Evolutionary conservation across 2,888 invertebrate species (phyloP).

Genomic region (Athalia rosae): DNA sequence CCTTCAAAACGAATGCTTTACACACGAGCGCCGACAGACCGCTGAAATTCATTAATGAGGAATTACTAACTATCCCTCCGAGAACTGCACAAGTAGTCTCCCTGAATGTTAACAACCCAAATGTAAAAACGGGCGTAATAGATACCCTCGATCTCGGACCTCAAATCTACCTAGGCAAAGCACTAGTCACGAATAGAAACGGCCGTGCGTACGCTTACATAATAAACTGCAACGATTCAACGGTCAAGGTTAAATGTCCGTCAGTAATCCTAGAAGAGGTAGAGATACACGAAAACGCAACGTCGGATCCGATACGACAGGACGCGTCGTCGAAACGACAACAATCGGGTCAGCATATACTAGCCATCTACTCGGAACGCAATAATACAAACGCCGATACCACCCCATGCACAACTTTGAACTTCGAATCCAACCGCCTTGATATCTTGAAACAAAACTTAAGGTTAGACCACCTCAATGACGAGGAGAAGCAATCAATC

Average conservation of each 20-base stretch:
- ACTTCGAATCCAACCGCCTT: background rate
- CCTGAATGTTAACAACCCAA: background rate
- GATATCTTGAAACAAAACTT: background rate
- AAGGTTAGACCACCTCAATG: background rate
- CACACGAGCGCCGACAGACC: background rate
- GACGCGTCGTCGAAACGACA: too few relatives aligned
- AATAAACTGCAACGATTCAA: too few relatives aligned
- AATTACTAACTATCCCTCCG: background rate
- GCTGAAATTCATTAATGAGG: background rate
- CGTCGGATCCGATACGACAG: too few relatives aligned
- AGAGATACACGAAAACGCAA: too few relatives aligned
- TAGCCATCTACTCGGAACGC: too few relatives aligned
- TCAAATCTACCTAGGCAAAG: background rate
- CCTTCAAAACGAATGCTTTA: background rate
- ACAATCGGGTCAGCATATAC: too few relatives aligned
- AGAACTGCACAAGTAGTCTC: background rate
- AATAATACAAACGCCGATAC: too few relatives aligned
- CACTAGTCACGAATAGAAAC: background rate
- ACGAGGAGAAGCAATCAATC: background rate
- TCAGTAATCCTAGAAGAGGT: too few relatives aligned
- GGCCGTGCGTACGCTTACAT: too few relatives aligned
- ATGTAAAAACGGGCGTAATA: background rate
- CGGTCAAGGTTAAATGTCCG: too few relatives aligned
- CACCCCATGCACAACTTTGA: too few relatives aligned
- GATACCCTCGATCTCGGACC: background rate